Conservation (phyloP, 2,888 invertebrate species). For the Himalopsyche anomala region DNA sequence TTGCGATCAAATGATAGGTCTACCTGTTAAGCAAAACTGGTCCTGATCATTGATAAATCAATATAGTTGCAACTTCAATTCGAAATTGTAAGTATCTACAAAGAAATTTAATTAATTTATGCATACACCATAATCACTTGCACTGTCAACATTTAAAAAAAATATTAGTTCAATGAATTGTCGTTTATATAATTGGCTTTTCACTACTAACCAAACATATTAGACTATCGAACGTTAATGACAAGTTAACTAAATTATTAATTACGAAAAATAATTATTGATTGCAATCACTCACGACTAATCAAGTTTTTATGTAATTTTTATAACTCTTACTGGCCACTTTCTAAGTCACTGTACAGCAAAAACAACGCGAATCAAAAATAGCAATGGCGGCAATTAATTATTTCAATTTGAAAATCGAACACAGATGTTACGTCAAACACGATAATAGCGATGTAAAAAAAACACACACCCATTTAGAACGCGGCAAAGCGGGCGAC, state of each 20-base stretch:
- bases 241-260: background rate
- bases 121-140: too few species aligned
- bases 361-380: constrained; percentile 20
- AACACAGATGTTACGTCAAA: constrained; percentile 32
- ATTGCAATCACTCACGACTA: constrained; percentile 23
- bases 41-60: too few species aligned
- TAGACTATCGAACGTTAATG: too few species aligned
- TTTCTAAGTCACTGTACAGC: constrained; percentile 27
- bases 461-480: constrained; percentile 26
- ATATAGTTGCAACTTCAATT: too few species aligned
- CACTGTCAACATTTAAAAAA: too few species aligned
- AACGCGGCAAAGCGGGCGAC: constrained; percentile 17
- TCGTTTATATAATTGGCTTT: too few species aligned
- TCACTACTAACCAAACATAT: too few species aligned
- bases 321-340: background rate
- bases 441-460: background rate
- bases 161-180: too few species aligned
- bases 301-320: constrained; percentile 37
- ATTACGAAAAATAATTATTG: background rate
- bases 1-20: too few species aligned
- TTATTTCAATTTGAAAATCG: background rate
- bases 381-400: constrained; percentile 19
- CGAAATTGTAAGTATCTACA: too few species aligned
- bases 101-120: too few species aligned
- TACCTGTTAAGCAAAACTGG: too few species aligned